Evolutionary conservation across 2,888 invertebrate genomes (phyloP).

Genomic region (Agonopterix heracliana): DNA sequence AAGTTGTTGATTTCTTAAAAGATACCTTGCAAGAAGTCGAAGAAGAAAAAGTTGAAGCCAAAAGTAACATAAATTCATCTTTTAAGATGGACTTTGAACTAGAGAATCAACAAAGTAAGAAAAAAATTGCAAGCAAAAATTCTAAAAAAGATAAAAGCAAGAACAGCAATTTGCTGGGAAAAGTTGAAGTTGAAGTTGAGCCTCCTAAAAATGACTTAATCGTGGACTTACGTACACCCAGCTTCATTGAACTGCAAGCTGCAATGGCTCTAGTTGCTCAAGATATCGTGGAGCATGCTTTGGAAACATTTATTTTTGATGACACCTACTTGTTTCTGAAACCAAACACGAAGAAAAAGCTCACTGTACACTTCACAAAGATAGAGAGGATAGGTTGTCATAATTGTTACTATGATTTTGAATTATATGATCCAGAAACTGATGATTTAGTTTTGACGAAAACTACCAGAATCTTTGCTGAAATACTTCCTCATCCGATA

Average conservation of each 20-base stretch:
- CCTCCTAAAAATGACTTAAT: background rate
- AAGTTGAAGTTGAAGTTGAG: background rate
- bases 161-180: background rate
- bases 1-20: constrained; percentile 13
- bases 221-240: too few species aligned
- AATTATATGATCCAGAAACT: constrained; percentile 1
- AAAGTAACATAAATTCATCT: too few species aligned
- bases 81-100: background rate
- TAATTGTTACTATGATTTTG: constrained; percentile 5
- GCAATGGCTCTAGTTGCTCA: constrained; percentile 14
- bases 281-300: constrained; percentile 19
- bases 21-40: background rate
- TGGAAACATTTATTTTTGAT: constrained; percentile 29
- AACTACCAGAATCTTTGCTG: constrained; percentile 3
- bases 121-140: too few species aligned
- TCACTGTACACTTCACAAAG: constrained; percentile 27
- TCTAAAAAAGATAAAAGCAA: background rate
- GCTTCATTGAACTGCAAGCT: background rate
- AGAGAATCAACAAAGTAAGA: background rate
- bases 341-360: constrained; percentile 17
- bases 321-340: constrained; percentile 19
- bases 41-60: too few species aligned
- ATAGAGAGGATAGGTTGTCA: constrained; percentile 16
- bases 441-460: background rate
- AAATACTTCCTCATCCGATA: constrained; percentile 4